Evolutionary conservation across 2,888 invertebrate genomes (phyloP).

Genomic region (Oligia fasciuncula): DNA sequence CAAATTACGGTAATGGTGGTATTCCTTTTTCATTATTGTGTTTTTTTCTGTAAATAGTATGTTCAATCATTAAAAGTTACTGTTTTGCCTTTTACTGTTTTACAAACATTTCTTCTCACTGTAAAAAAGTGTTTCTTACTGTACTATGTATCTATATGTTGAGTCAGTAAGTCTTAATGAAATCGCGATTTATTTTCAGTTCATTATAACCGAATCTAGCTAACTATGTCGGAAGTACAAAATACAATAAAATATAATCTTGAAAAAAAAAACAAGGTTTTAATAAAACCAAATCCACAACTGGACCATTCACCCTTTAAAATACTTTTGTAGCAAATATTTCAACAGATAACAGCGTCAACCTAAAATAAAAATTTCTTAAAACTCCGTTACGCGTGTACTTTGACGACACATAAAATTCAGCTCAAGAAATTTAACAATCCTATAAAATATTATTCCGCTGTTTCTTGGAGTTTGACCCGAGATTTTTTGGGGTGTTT

Average conservation of each 20-base stretch:
- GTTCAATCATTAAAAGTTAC: too few species aligned
- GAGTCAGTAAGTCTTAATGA: too few species aligned
- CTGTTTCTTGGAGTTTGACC: slow-evolving; percentile 35
- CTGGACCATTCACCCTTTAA: slow-evolving; percentile 10
- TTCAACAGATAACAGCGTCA: slow-evolving; percentile 14
- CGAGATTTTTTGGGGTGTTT: slow-evolving; percentile 27
- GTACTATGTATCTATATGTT: too few species aligned
- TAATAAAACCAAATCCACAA: not conserved
- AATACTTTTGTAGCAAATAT: slow-evolving; percentile 28
- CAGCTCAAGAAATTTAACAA: slow-evolving; percentile 58
- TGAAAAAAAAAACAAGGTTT: not conserved
- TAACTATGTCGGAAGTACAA: not conserved
- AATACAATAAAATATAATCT: not conserved
- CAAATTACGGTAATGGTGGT: too few species aligned
- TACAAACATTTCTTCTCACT: too few species aligned
- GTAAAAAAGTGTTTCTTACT: too few species aligned
- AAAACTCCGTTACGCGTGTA: slow-evolving; percentile 46
- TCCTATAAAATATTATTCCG: slow-evolving; percentile 57
- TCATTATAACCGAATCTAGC: not conserved
- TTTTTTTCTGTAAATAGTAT: too few species aligned
- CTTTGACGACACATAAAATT: slow-evolving; percentile 64
- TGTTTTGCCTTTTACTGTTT: too few species aligned
- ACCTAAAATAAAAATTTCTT: slow-evolving; percentile 34
- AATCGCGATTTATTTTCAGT: too few species aligned
- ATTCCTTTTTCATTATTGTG: too few species aligned